phyloP scores from a whole-genome alignment of 2,888 invertebrate genomes.

The Sinodicranocentrus sp. region DNA sequence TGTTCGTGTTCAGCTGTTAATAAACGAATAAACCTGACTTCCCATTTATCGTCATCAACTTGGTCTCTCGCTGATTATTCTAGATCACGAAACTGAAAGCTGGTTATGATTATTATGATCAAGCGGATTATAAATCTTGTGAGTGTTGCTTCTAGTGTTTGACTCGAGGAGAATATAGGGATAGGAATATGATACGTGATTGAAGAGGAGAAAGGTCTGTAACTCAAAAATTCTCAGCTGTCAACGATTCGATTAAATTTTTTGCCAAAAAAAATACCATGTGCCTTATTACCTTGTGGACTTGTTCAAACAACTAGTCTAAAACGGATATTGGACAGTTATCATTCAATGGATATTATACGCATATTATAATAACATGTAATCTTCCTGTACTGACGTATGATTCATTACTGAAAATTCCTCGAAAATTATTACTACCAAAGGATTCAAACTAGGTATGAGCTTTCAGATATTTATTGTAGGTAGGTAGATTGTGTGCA shows the following conservation, averaged over 20 bases:
- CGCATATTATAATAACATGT: background rate
- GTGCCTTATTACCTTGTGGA: no score
- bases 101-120: conserved; percentile 32
- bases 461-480: no score
- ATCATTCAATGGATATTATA: background rate
- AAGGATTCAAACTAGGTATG: no score
- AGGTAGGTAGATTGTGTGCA: no score
- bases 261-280: no score
- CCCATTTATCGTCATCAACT: conserved; percentile 44
- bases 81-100: conserved; percentile 72
- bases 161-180: background rate
- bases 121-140: background rate
- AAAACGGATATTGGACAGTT: no score
- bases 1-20: conserved; percentile 9
- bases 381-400: background rate
- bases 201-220: conserved; percentile 12
- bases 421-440: background rate
- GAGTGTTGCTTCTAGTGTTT: background rate
- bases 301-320: no score
- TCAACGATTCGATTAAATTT: background rate
- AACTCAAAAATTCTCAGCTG: conserved; percentile 2
- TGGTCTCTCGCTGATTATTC: conserved; percentile 57
- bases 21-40: conserved; percentile 52
- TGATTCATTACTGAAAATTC: conserved; percentile 12
- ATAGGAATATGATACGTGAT: background rate